Conservation (phyloP, 2,797 vertebrate genomes). For the Aselliscus stoliczkanus region DNA sequence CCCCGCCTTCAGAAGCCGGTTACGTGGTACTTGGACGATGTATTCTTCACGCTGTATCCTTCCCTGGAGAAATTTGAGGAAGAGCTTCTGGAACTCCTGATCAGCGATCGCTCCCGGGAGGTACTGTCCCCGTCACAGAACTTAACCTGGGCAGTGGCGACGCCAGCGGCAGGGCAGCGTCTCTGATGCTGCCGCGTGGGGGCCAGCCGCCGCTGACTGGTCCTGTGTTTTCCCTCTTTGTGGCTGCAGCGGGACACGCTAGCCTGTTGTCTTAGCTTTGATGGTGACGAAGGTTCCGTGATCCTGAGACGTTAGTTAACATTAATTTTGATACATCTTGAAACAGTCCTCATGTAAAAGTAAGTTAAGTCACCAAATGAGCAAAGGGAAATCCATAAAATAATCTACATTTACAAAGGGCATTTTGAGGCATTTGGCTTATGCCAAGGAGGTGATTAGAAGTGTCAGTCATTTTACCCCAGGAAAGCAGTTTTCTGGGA, state of each 20-base stretch:
- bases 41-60: conserved; percentile 88
- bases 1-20: conserved; percentile 86
- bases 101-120: conserved; percentile 86
- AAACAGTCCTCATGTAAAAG: neutral
- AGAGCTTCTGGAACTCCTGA: conserved; percentile 88
- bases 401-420: neutral
- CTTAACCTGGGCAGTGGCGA: rapidly evolving
- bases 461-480: neutral
- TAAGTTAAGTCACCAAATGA: neutral
- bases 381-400: neutral
- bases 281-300: neutral
- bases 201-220: neutral
- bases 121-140: conserved; percentile 69
- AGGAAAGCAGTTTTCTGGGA: neutral
- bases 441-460: neutral
- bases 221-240: neutral
- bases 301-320: neutral
- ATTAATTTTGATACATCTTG: neutral
- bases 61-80: conserved; percentile 93
- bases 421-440: neutral
- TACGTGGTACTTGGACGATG: conserved; percentile 85
- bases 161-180: neutral
- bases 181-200: rapidly evolving
- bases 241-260: neutral
- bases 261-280: neutral